Conservation (phyloP, 2,888 invertebrate species). For the Frankliniella intonsa region DNA sequence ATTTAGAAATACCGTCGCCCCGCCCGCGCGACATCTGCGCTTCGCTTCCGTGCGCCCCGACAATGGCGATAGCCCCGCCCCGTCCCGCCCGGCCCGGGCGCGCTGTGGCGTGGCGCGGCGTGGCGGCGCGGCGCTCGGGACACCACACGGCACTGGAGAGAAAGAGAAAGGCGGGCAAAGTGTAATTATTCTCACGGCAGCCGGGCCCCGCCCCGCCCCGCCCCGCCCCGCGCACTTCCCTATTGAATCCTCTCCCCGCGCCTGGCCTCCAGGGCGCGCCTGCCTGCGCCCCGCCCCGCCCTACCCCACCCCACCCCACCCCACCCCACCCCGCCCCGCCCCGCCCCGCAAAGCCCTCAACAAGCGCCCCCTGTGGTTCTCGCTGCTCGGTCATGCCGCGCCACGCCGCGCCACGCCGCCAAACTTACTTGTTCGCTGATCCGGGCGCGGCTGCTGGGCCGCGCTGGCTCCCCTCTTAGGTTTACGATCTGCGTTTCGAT, state of each 20-base stretch:
- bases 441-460: no score
- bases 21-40: background rate
- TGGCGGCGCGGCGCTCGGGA: background rate
- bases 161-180: background rate
- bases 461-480: background rate
- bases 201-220: background rate
- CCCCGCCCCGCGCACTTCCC: no score
- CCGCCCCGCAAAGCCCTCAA: no score
- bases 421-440: no score
- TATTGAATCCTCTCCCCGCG: background rate
- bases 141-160: no score
- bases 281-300: no score
- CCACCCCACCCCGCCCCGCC: background rate
- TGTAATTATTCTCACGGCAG: constrained; percentile 4
- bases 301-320: background rate
- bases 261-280: no score
- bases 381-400: no score
- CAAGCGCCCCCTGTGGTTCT: no score
- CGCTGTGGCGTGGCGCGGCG: background rate
- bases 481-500: background rate
- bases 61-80: background rate
- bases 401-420: no score
- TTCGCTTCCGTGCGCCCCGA: background rate
- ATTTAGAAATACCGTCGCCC: no score
- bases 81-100: background rate